A percentile compares a stretch with the other conserved stretches of the same genome.
phyloP scores from a whole-genome alignment of 1,140 invertebrate species.

The Armadillidium nasatum region DNA sequence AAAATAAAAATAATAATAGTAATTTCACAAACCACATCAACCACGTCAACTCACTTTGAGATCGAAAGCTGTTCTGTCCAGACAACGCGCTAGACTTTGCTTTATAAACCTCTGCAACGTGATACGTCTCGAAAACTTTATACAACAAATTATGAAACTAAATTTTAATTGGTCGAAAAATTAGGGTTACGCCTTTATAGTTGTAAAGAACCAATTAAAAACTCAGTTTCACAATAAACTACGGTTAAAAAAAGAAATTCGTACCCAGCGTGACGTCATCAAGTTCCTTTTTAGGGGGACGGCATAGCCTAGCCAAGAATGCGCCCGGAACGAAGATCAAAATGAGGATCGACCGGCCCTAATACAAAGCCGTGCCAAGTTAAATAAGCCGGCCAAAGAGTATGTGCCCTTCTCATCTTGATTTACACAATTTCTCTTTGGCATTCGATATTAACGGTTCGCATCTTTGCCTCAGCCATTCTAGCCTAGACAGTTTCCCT shows the following conservation, averaged over 20 bases:
- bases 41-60: not conserved
- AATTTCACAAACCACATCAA: not conserved
- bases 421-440: not conserved
- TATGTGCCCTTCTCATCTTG: not conserved
- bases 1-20: not conserved
- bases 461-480: too few relatives aligned
- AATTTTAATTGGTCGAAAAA: not conserved
- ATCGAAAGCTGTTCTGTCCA: conserved; percentile 8
- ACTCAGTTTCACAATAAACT: not conserved
- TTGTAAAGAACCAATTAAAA: not conserved
- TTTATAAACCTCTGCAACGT: conserved; percentile 8
- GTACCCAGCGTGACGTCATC: not conserved
- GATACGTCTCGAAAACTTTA: not conserved
- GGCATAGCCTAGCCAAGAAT: not conserved
- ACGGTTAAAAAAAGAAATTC: not conserved
- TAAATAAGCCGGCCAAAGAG: not conserved
- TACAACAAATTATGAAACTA: not conserved
- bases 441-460: not conserved
- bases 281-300: conserved; percentile 6
- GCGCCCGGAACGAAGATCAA: not conserved
- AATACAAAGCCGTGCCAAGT: not conserved
- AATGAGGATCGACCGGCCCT: not conserved
- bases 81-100: not conserved
- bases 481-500: too few relatives aligned
- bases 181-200: conserved; percentile 3